phyloP scores from a whole-genome alignment of 2,113 vertebrate genomes.

The Plotosus lineatus region DNA sequence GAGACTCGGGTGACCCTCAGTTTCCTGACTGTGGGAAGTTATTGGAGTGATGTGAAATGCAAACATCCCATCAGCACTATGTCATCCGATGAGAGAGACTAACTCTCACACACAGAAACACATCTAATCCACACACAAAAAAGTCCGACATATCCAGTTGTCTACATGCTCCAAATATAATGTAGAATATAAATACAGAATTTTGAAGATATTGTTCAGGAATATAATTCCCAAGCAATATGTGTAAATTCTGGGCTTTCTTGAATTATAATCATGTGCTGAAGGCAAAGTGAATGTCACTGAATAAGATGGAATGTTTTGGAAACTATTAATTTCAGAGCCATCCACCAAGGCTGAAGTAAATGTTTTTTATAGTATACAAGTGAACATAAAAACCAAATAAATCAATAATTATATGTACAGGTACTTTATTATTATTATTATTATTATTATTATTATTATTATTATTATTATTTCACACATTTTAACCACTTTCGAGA shows the following conservation, averaged over 20 bases:
- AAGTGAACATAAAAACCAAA: too few relatives aligned
- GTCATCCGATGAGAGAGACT: constrained; percentile 1
- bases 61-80: constrained; percentile 14
- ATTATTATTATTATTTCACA: too few relatives aligned
- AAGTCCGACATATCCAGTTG: not conserved
- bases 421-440: too few relatives aligned
- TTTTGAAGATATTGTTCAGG: too few relatives aligned
- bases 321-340: too few relatives aligned
- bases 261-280: not conserved
- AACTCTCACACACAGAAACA: not conserved
- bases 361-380: too few relatives aligned
- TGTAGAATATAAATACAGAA: too few relatives aligned
- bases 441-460: too few relatives aligned
- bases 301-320: too few relatives aligned
- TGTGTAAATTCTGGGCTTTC: not conserved
- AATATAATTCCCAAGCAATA: not conserved
- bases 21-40: constrained; percentile 35
- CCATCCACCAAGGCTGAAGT: too few relatives aligned
- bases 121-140: constrained; percentile 1
- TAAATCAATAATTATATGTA: too few relatives aligned
- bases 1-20: constrained; percentile 22
- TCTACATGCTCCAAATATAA: not conserved
- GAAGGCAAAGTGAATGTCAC: not conserved
- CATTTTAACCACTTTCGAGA: too few relatives aligned
- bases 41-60: constrained; percentile 3